Evolutionary conservation across 2,113 vertebrate genomes (phyloP).

Genomic region (Apaloderma vittatum): DNA sequence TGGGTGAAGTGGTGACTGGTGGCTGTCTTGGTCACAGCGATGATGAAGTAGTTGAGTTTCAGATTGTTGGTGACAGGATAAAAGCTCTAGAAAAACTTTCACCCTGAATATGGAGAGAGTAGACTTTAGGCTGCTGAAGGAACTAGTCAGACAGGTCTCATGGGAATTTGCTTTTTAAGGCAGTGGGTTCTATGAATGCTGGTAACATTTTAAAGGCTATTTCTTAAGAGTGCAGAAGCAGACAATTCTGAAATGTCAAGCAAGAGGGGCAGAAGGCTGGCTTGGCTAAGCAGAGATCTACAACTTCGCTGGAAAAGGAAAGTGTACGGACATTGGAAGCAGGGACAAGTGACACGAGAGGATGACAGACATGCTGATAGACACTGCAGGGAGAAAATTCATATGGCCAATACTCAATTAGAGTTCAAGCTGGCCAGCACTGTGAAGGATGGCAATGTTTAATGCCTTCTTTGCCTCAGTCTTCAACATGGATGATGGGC

Average conservation of each 20-base stretch:
- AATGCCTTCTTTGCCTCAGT: background rate
- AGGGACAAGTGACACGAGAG: too few species aligned
- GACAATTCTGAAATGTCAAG: too few species aligned
- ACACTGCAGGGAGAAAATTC: background rate
- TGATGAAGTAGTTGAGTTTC: background rate
- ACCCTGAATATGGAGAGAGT: background rate
- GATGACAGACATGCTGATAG: background rate
- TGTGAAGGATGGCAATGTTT: background rate
- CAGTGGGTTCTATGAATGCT: background rate
- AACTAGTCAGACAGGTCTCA: background rate
- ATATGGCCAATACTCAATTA: background rate
- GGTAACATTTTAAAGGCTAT: background rate
- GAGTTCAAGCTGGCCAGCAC: background rate
- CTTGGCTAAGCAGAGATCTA: too few species aligned
- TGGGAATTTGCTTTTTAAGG: background rate
- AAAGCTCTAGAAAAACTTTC: background rate
- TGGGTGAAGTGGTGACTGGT: background rate
- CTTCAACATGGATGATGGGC: background rate
- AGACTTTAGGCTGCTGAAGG: background rate
- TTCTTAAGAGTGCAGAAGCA: background rate
- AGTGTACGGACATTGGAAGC: too few species aligned
- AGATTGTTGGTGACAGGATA: rapidly evolving
- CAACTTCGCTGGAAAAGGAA: too few species aligned
- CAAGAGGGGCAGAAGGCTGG: too few species aligned
- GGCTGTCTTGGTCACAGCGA: background rate